Evolutionary conservation across 1,140 invertebrate species (phyloP).

Genomic region (Drosophila sechellia): DNA sequence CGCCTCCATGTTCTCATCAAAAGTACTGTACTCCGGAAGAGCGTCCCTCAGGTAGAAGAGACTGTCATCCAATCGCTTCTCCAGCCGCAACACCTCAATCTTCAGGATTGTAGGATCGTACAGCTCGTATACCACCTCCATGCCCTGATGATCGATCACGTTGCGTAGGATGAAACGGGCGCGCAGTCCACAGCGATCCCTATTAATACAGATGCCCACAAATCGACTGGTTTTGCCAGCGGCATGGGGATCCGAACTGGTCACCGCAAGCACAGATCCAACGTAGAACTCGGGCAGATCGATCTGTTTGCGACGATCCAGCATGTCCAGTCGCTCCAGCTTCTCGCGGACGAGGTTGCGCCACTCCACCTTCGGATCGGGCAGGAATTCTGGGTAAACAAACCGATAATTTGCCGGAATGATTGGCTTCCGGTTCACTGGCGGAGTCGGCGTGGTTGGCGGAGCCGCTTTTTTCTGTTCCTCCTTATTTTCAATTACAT

Average conservation of each 20-base stretch:
- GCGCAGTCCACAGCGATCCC: constrained; percentile 91
- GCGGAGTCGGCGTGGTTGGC: neutral
- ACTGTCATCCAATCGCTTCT: constrained; percentile 96
- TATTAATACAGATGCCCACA: constrained; percentile 97
- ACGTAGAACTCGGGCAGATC: constrained; percentile 99
- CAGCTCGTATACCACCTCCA: constrained; percentile 92
- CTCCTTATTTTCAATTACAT: constrained; percentile 33
- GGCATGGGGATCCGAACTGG: constrained; percentile 94
- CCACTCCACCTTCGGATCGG: constrained; percentile 91
- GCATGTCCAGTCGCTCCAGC: constrained; percentile 96
- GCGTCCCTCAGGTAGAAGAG: constrained; percentile 97
- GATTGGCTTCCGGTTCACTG: constrained; percentile 57
- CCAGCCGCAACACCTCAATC: constrained; percentile 95
- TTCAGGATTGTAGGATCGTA: constrained; percentile 97
- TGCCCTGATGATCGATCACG: constrained; percentile 94
- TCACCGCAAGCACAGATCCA: constrained; percentile 96
- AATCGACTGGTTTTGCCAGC: constrained; percentile 94
- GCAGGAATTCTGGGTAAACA: constrained; percentile 97
- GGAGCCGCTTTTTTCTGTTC: constrained; percentile 28
- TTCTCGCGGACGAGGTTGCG: constrained; percentile 94
- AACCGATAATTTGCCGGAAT: constrained; percentile 88
- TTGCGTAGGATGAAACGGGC: constrained; percentile 96
- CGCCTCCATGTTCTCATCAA: constrained; percentile 96
- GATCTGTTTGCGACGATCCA: constrained; percentile 90
- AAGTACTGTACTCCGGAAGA: constrained; percentile 96